Evolutionary conservation across 35 echinoderm and acorn worm species (phyloP), one percentile per base, ranked within the genome.

Genomic region (Stichopus chloronotus): DNA sequence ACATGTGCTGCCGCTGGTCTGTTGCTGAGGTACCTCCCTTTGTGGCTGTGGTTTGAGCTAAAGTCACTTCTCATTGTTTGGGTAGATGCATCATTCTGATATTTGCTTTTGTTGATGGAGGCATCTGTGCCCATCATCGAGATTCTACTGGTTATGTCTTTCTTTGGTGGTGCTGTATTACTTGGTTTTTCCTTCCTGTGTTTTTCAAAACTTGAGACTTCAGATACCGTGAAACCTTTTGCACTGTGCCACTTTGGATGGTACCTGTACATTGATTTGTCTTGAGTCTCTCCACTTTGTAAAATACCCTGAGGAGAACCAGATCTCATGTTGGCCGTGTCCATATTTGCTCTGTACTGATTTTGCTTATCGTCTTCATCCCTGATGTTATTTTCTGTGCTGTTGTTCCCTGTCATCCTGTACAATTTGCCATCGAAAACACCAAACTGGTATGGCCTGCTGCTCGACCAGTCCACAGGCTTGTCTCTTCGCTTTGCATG

Each of bases 341-440:
- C 9, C 0, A 14, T 0, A 19, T 65, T 65, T 65, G 61, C 61
- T 17, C 61, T 19, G 61, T 65, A 11, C 61, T 8, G 19, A 11
- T 65, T 11, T 19, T 65, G 11, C 9, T 65, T 65, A 5, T 19
- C 6, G 80, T 53, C 7, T 0, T 3, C 55, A 7, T 83, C 14
- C 17, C 19, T n/a, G 0, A 83, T 13, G 4, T 83, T 24, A 56
- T 83, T 83, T 19, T 5, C 53, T 11, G 52, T 52, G 5, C 25
- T 83, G 19, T 6, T 7, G 19, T 83, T 83, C 4, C 80, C 9
- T 83, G 80, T 8, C 55, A 83, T 83, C 80, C 55, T 56, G 55
- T 56, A 83, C 53, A 83, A 43, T 17, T 55, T 54, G 25, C 80
- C 25, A 83, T 83, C 80, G 55, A 83, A 83, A 11, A 83, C 80